A percentile compares a stretch with the other conserved stretches of the same genome.
Evolutionary conservation across 2,888 invertebrate genomes (phyloP).

Genomic region (Epinotia brunnichana): DNA sequence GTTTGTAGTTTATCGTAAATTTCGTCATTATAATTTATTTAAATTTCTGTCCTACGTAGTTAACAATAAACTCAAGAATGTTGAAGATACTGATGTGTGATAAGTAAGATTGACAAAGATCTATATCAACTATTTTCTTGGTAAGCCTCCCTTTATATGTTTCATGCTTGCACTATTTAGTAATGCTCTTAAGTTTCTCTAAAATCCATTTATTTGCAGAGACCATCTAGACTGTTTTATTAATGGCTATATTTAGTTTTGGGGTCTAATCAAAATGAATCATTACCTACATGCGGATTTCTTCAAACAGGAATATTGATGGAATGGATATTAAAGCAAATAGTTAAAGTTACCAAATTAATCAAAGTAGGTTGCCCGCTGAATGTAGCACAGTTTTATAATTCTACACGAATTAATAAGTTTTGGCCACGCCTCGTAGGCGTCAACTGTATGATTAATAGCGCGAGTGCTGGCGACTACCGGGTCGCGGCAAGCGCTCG

Average conservation of each 20-base stretch:
- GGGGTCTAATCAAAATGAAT: no score
- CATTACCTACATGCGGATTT: neutral
- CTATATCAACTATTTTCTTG: slow-evolving; percentile 6
- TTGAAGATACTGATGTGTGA: slow-evolving; percentile 18
- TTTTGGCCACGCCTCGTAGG: slow-evolving; percentile 76
- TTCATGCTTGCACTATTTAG: neutral
- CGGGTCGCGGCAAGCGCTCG: slow-evolving; percentile 63
- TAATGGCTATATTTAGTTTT: no score
- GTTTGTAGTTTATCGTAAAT: slow-evolving; percentile 19
- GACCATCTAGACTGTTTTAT: neutral
- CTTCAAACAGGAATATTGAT: neutral
- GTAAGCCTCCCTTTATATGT: slow-evolving; percentile 3
- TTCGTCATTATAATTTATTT: slow-evolving; percentile 21
- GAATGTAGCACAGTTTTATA: slow-evolving; percentile 72
- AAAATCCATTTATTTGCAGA: neutral
- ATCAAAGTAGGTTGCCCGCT: slow-evolving; percentile 36
- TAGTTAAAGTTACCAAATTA: slow-evolving; percentile 9
- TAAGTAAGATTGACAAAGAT: slow-evolving; percentile 20
- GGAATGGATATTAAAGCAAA: neutral
- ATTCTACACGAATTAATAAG: slow-evolving; percentile 79
- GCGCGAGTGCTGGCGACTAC: slow-evolving; percentile 71
- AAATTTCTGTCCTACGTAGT: slow-evolving; percentile 14
- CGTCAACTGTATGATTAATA: slow-evolving; percentile 80
- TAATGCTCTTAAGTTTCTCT: no score
- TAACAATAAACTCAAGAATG: slow-evolving; percentile 31